Conservation (phyloP, 2,797 vertebrate genomes). For the Paramormyrops hopkinsi region DNA sequence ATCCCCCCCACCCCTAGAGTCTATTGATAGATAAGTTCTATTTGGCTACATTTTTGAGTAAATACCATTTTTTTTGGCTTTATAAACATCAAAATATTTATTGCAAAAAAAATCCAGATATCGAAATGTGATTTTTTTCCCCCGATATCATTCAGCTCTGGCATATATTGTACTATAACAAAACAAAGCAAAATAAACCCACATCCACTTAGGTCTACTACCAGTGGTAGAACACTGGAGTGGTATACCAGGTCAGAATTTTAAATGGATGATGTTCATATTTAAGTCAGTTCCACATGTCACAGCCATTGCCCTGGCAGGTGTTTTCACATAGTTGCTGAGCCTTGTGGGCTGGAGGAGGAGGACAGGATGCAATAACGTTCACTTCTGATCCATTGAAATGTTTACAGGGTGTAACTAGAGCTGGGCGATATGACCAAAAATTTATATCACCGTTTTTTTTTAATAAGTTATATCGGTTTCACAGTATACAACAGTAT, state of each 20-base stretch:
- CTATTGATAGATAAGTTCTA: neutral
- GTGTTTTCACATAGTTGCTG: neutral
- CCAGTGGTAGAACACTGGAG: neutral
- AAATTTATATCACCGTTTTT: no score
- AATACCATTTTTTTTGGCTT: neutral
- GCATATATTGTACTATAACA: neutral
- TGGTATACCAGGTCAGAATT: neutral
- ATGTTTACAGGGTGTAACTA: neutral
- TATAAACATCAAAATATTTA: neutral
- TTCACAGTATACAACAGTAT: no score
- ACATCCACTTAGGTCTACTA: neutral
- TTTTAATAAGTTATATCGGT: no score
- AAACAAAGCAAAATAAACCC: neutral
- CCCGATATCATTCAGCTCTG: neutral
- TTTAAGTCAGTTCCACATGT: neutral
- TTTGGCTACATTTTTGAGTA: neutral
- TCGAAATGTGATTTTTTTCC: neutral
- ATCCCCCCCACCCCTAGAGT: neutral
- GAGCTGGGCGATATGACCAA: no score
- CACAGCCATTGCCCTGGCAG: neutral
- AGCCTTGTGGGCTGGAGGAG: neutral
- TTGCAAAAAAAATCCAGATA: neutral
- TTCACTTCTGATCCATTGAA: neutral
- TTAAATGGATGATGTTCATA: neutral
- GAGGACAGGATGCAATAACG: neutral